These are phyloP conservation scores for Nomada hirtipes DNA, from an alignment of 2,888 invertebrate species.

Conservation along the genomic window DNA sequence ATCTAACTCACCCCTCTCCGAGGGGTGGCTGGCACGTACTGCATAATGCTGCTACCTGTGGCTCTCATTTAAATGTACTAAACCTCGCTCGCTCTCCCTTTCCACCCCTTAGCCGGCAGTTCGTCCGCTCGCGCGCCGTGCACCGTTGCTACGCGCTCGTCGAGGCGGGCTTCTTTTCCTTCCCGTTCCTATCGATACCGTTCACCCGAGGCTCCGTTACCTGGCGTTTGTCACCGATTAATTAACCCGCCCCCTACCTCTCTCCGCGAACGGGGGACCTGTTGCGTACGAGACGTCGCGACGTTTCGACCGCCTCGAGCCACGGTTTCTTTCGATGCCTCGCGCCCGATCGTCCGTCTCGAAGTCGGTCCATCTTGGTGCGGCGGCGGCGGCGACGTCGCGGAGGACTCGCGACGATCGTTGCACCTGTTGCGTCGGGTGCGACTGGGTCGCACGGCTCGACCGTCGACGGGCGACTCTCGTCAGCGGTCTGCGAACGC, in stretches of 20 bases:
- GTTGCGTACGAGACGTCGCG: conserved; percentile 68
- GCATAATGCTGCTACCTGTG: conserved; percentile 82
- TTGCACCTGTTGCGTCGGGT: conserved; percentile 74
- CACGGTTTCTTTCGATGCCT: neutral
- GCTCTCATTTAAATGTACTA: conserved; percentile 83
- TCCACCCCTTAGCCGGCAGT: conserved; percentile 37
- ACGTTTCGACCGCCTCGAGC: too few species aligned
- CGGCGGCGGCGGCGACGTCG: too few species aligned
- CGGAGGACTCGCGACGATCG: conserved; percentile 16
- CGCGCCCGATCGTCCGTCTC: neutral
- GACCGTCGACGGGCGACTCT: conserved; percentile 46
- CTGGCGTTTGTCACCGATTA: conserved; percentile 72
- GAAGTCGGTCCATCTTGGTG: too few species aligned
- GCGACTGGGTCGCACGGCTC: conserved; percentile 22
- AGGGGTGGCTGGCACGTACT: conserved; percentile 79
- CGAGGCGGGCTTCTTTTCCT: conserved; percentile 68
- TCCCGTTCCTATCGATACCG: conserved; percentile 72
- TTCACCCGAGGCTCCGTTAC: conserved; percentile 30
- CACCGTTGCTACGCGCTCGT: conserved; percentile 45
- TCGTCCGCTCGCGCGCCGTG: conserved; percentile 53
- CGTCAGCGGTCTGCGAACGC: too few species aligned
- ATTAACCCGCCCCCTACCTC: conserved; percentile 68
- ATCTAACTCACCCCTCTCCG: conserved; percentile 78
- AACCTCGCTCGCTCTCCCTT: conserved; percentile 70
- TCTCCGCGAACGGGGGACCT: conserved; percentile 62